Percentiles rank a stretch among this genome's conserved stretches.
These are phyloP conservation scores for Sterrhoptilus dennistouni DNA, from an alignment of 2,113 vertebrate species.

Conservation along the genomic window DNA sequence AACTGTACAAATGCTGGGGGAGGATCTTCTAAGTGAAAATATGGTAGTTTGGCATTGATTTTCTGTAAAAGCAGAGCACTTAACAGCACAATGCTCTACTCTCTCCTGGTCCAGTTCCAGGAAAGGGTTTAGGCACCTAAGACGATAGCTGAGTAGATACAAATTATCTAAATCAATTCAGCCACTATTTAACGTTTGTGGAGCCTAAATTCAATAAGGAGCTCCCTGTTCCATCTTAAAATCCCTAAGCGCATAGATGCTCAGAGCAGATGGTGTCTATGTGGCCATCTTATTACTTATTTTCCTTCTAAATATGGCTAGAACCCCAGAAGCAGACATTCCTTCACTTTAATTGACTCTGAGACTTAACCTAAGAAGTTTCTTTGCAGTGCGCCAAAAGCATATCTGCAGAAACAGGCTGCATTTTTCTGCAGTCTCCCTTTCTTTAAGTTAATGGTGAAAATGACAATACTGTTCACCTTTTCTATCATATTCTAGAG, in stretches of 20 bases:
- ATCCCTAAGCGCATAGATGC: neutral
- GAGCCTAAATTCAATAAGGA: neutral
- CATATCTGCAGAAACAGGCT: neutral
- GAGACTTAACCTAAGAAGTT: neutral
- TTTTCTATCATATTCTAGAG: neutral
- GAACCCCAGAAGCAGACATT: neutral
- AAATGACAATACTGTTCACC: neutral
- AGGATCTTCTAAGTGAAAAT: conserved; percentile 29
- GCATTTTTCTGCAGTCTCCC: neutral
- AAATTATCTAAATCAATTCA: conserved; percentile 2
- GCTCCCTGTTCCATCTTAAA: neutral
- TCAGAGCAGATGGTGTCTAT: neutral
- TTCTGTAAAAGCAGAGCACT: conserved; percentile 58
- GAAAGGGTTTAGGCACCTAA: conserved; percentile 28
- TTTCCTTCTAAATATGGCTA: neutral
- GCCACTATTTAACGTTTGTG: neutral
- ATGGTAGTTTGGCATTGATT: conserved; percentile 26
- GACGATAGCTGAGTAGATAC: neutral
- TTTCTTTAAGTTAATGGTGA: neutral
- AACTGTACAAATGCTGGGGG: neutral
- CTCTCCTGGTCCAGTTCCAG: conserved; percentile 21
- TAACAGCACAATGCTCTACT: neutral
- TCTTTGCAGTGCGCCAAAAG: neutral
- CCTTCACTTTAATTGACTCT: neutral
- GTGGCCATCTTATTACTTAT: neutral